Percentiles rank a stretch among this genome's conserved stretches.
These are phyloP conservation scores for Naja naja DNA, from an alignment of 2,113 vertebrate species.

Conservation along the genomic window DNA sequence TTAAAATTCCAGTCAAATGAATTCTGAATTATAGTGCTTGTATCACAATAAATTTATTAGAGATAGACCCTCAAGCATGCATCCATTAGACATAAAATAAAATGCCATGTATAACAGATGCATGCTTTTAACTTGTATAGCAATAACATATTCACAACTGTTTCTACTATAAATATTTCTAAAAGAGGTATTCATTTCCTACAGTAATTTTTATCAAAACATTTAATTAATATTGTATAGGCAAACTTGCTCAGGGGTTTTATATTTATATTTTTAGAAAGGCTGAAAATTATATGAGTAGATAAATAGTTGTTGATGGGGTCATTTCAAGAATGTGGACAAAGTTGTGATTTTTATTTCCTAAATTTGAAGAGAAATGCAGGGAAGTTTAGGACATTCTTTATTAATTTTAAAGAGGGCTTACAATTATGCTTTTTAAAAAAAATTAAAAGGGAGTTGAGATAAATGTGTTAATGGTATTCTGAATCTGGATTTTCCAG, in stretches of 20 bases:
- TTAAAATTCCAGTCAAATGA: slow-evolving; percentile 16
- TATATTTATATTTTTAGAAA: not conserved
- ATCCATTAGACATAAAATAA: not conserved
- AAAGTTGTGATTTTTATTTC: not conserved
- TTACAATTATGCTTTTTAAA: not conserved
- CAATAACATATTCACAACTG: not conserved
- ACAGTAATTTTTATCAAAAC: not conserved
- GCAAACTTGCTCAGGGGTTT: not conserved
- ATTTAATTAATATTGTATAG: not conserved
- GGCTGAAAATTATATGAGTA: not conserved
- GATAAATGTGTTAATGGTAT: not conserved
- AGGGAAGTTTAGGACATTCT: not conserved
- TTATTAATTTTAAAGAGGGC: not conserved
- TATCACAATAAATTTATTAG: not conserved
- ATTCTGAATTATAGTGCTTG: not conserved
- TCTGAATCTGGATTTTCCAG: not conserved
- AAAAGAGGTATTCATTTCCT: not conserved
- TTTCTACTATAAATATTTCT: not conserved
- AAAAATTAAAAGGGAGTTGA: not conserved
- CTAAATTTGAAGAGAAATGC: not conserved
- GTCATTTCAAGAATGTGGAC: not conserved
- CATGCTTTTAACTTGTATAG: not conserved
- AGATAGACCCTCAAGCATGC: not conserved
- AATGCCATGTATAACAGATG: not conserved
- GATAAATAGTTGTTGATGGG: not conserved